Conservation (phyloP, 1,140 invertebrate genomes). For the Orchesella cincta region DNA sequence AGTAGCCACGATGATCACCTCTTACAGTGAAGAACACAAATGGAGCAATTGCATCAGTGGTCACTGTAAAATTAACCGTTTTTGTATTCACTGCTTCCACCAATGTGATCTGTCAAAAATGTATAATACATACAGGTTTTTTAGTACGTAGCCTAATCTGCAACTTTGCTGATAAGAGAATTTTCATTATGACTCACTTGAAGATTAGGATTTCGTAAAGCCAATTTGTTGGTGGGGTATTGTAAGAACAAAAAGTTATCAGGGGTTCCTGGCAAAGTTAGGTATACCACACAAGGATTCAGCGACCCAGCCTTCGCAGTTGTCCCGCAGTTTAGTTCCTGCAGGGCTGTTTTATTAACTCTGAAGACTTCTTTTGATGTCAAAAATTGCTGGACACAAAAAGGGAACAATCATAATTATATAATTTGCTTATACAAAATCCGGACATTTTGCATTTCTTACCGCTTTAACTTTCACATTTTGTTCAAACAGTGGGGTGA, state of each 20-base stretch:
- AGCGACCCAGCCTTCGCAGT: background rate
- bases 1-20: conserved; percentile 58
- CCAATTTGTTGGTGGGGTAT: conserved; percentile 38
- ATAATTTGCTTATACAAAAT: background rate
- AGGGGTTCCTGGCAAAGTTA: conserved; percentile 37
- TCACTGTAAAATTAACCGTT: conserved; percentile 51
- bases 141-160: too few species aligned
- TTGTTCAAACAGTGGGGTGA: conserved; percentile 24
- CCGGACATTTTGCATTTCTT: background rate
- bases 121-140: too few species aligned
- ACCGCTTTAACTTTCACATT: conserved; percentile 29
- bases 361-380: conserved; percentile 29
- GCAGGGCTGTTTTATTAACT: conserved; percentile 14
- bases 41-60: conserved; percentile 60
- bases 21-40: conserved; percentile 64
- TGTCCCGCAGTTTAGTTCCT: background rate
- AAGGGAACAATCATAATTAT: background rate
- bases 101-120: background rate
- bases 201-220: conserved; percentile 32
- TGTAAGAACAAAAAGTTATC: conserved; percentile 47
- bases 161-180: too few species aligned
- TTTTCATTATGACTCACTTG: too few species aligned
- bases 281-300: conserved; percentile 35
- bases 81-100: background rate
- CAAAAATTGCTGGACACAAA: conserved; percentile 24